Base-by-base conservation (phyloP, 1,140 invertebrate genomes). In the Eueides isabella region DNA sequence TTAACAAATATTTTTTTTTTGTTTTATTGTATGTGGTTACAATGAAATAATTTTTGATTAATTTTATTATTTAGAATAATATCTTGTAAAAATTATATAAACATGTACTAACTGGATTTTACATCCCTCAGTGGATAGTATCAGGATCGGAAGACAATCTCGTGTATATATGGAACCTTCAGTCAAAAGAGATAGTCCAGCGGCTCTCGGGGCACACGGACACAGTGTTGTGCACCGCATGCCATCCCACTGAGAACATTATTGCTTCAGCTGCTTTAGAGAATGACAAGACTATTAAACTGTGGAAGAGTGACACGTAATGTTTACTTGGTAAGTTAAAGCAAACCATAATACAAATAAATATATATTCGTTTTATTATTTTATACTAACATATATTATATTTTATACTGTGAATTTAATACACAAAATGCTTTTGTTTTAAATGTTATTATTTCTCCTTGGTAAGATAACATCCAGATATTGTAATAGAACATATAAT, bases 121-220 rank as follows among this genome's bases (percentile, higher is more conserved):
- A 26, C 19, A 7, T 28, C 77, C 70, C 94, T 61, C 91, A 98
- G 97, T 99, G 99, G 99, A 99, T 99, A 90, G 99, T 99, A 61
- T 99, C 98, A 66, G 99, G 99, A 16, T 99, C 99, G n/a, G 99
- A 99, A 94, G 99, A 99, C 90, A 98, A 99, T 88, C 95, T 98
- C 94, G 98, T 99, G 3, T 99, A 99, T 85, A 99, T 99, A 82
- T 99, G 99, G 99, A 99, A 99, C 95, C 94, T 99, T 69, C 99
- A 99, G 89, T 99, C 98, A 19, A 99, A 99, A 94, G 99, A 99
- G 94, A 98, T 99, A 77, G 99, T 99, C 63, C 99, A 99, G 94
- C 98, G 98, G 94, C 93, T 99, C 70, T 96, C 97, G 85, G 99
- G 99, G 3, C 99, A 99, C 89, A 98, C 98, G 85, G 99, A 99